These are phyloP conservation scores for Apogon talboti DNA, from an alignment of 2,797 vertebrate genomes.

Conservation along the genomic window DNA sequence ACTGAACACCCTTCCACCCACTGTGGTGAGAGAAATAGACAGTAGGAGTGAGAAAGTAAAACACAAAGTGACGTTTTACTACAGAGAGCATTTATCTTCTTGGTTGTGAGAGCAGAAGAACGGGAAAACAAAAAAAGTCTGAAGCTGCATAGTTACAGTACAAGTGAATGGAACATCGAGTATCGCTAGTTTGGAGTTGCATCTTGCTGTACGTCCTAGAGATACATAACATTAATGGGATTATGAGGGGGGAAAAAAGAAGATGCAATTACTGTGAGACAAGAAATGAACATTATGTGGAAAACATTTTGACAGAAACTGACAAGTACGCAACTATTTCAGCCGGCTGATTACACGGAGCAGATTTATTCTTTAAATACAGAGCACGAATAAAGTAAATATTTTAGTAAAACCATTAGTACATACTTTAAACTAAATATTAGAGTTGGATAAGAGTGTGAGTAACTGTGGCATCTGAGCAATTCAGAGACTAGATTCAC, in stretches of 20 bases:
- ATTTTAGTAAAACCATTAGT: not conserved
- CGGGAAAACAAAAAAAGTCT: slow-evolving; percentile 5
- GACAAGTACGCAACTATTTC: not conserved
- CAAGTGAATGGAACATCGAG: slow-evolving; percentile 9
- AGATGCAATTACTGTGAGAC: slow-evolving; percentile 2
- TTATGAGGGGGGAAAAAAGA: slow-evolving; percentile 8
- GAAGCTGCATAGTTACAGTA: not conserved
- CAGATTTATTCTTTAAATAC: not conserved
- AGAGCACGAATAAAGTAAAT: slow-evolving; percentile 1
- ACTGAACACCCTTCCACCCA: slow-evolving; percentile 28
- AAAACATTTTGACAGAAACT: not conserved
- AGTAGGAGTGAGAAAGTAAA: slow-evolving; percentile 39
- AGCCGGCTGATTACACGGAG: not conserved
- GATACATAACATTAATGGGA: slow-evolving; percentile 15
- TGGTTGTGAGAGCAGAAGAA: slow-evolving; percentile 27
- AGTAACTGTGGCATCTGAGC: not conserved
- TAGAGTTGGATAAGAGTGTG: not conserved
- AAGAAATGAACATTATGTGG: not conserved
- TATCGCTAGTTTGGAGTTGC: not conserved
- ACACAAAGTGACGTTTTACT: slow-evolving; percentile 25
- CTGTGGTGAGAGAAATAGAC: slow-evolving; percentile 23
- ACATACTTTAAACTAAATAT: not conserved
- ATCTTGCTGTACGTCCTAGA: not conserved
- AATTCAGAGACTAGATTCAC: slow-evolving; percentile 1
- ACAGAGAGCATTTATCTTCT: slow-evolving; percentile 10